phyloP scores from a whole-genome alignment of 2,113 vertebrate species.

The Mustela nigripes region DNA sequence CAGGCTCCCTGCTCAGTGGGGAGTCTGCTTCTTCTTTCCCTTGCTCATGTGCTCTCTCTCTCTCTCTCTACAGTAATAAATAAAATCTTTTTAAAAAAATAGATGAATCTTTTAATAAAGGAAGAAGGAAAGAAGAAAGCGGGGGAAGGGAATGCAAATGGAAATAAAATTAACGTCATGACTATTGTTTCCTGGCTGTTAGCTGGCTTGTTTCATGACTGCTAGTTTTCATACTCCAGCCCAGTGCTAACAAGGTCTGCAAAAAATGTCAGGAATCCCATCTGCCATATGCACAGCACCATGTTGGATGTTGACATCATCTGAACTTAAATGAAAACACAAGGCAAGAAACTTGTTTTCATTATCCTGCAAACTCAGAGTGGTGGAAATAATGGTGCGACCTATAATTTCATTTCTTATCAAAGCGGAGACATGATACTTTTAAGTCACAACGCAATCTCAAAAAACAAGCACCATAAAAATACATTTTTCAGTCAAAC shows the following conservation, averaged over 20 bases:
- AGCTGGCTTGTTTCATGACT: neutral
- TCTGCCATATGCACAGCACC: neutral
- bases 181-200: neutral
- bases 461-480: conserved; percentile 19
- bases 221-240: neutral
- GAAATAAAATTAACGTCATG: conserved; percentile 15
- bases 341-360: conserved; percentile 1
- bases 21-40: no score
- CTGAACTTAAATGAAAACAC: conserved; percentile 10
- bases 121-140: neutral
- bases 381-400: neutral
- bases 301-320: neutral
- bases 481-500: neutral
- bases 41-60: no score
- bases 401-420: neutral
- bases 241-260: neutral
- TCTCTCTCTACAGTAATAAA: neutral
- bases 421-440: neutral
- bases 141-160: neutral
- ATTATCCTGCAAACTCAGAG: neutral
- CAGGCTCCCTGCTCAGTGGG: no score
- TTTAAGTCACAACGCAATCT: conserved; percentile 20
- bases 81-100: neutral
- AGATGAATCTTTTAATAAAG: neutral
- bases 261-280: neutral